Evolutionary conservation across 2,888 invertebrate species (phyloP), one percentile per base, ranked within the genome.

Genomic region (Pyralis farinalis): DNA sequence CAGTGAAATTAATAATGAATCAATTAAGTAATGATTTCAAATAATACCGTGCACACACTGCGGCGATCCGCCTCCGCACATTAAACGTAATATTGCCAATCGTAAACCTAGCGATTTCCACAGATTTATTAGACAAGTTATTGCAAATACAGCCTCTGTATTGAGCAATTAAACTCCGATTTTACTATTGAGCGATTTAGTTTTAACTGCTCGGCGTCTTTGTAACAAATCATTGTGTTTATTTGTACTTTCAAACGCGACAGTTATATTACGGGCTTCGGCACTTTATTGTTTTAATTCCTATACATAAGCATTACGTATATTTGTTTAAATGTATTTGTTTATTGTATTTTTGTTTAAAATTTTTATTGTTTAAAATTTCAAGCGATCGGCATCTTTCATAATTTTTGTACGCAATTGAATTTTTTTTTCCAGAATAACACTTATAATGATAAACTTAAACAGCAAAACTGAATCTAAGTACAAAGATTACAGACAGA

Each of bases 71-170:
- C 21, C 65, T 67, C 54, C 10, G 38, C 34, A 34, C 25, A 27
- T 33, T 27, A 39, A 39, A 39, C 16, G 11, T 10, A 12, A 33
- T 11, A 28, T 10, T 27, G 39, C 39, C 33, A 28, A 33, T 33
- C 39, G 39, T 39, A 33, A 39, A 33, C 27, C 33, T 8, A 39
- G 51, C 55, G 57, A 58, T 54, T 55, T 55, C 50, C 52, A 46
- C 32, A 45, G 65, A 69, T 68, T 70, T 71, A 71, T 67, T 63
- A 55, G 65, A 60, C 62, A 67, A 69, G 66, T 66, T 66, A 63
- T 57, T 49, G 62, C 58, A 46, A 58, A 56, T 55, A 58, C 49
- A 55, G 53, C 50, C 53, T 55, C 49, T 48, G 55, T 46, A 61
- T 54, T 49, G 54, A 47, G 58, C 55, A 54, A 67, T 71, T 58